Percentiles rank a stretch among this genome's conserved stretches.
Evolutionary conservation across 2,113 vertebrate genomes (phyloP).

Genomic region (Lampris incognitus): DNA sequence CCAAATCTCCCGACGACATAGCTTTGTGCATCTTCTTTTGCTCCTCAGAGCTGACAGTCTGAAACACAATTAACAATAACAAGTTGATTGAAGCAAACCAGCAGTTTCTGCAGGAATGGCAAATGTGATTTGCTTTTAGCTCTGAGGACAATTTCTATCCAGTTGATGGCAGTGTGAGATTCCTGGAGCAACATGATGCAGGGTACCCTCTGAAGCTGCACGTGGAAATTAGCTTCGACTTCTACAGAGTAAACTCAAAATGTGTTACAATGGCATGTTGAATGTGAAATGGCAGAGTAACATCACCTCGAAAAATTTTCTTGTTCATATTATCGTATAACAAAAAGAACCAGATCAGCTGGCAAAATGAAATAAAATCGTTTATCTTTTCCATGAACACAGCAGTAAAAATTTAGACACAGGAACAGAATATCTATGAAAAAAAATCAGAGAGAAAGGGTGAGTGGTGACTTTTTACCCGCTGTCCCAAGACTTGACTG

Average conservation of each 20-base stretch:
- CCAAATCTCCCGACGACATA: constrained; percentile 92
- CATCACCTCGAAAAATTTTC: background rate
- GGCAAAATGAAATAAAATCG: background rate
- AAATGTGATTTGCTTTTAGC: background rate
- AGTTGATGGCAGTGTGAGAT: constrained; percentile 66
- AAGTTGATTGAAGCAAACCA: constrained; percentile 1
- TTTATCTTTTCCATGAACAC: constrained; percentile 3
- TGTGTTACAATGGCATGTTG: too few species aligned
- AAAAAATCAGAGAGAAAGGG: constrained; percentile 15
- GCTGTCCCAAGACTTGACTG: constrained; percentile 40
- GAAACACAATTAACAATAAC: constrained; percentile 60
- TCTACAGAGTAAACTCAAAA: background rate
- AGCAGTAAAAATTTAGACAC: background rate
- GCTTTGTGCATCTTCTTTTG: constrained; percentile 89
- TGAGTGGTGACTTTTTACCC: constrained; percentile 6
- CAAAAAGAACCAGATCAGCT: background rate
- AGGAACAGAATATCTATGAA: constrained; percentile 21
- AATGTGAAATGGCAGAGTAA: background rate
- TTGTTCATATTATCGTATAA: background rate
- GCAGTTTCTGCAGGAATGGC: background rate
- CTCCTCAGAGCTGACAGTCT: constrained; percentile 81
- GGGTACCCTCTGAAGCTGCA: background rate
- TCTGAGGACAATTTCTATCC: constrained; percentile 16
- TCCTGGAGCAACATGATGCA: background rate
- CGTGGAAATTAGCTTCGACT: background rate